phyloP scores from a whole-genome alignment of 2,888 invertebrate species.

The Mesorhabditis spiculigera region DNA sequence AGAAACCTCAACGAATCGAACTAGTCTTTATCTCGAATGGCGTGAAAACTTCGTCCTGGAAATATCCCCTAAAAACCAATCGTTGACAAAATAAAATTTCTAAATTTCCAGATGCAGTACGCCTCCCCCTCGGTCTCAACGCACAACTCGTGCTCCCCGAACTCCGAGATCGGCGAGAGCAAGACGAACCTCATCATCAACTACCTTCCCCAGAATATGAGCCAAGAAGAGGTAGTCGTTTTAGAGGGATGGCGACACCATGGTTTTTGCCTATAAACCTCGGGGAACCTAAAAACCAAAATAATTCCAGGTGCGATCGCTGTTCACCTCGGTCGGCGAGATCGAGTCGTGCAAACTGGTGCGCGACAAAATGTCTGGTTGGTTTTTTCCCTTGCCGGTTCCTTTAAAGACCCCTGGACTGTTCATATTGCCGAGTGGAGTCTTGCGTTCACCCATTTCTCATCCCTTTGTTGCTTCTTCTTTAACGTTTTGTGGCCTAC shows the following conservation, averaged over 20 bases:
- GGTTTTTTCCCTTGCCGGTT: slow-evolving; percentile 11
- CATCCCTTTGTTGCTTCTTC: too few species aligned
- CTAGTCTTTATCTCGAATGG: too few species aligned
- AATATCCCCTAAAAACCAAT: not conserved
- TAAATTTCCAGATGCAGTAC: slow-evolving; percentile 17
- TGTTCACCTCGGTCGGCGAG: slow-evolving; percentile 97
- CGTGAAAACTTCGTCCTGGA: too few species aligned
- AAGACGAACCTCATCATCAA: slow-evolving; percentile 98
- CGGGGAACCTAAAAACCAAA: slow-evolving; percentile 23
- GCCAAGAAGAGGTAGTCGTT: slow-evolving; percentile 67
- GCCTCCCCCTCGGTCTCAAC: slow-evolving; percentile 22
- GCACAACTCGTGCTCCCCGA: slow-evolving; percentile 35
- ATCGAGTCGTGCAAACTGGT: slow-evolving; percentile 99
- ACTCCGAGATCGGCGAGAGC: slow-evolving; percentile 37
- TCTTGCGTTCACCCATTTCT: too few species aligned
- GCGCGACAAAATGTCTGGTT: slow-evolving; percentile 92
- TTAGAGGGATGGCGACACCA: too few species aligned
- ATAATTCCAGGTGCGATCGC: slow-evolving; percentile 81
- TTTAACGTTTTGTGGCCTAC: too few species aligned
- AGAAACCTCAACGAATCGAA: too few species aligned
- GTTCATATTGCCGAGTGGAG: not conserved
- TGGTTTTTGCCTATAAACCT: too few species aligned
- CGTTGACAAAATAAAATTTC: not conserved
- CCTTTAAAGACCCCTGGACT: not conserved
- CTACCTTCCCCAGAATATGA: slow-evolving; percentile 99